Evolutionary conservation across 2,797 vertebrate genomes (phyloP).

Genomic region (Cottoperca gobio): DNA sequence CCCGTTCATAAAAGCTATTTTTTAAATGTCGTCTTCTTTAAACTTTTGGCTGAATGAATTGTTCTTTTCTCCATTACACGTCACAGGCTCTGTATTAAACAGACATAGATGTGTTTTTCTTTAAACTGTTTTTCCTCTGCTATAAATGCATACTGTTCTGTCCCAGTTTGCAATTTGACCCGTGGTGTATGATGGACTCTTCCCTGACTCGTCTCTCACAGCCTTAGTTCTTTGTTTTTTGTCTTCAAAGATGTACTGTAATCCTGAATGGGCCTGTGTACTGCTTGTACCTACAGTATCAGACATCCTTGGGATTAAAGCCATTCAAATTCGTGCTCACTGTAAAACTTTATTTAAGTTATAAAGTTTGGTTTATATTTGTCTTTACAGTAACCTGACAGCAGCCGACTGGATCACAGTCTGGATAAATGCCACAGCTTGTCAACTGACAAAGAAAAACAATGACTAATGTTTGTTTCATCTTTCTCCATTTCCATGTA

Average conservation of each 20-base stretch:
- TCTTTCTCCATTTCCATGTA: conserved; percentile 42
- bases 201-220: not conserved
- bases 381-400: conserved; percentile 6
- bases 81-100: not conserved
- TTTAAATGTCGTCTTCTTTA: not conserved
- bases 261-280: not conserved
- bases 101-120: not conserved
- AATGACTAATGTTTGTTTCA: conserved; percentile 47
- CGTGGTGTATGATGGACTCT: not conserved
- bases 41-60: not conserved
- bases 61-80: not conserved
- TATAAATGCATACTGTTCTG: not conserved
- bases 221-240: not conserved
- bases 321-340: not conserved
- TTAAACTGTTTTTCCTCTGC: not conserved
- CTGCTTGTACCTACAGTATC: not conserved
- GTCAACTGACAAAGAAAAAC: conserved; percentile 39
- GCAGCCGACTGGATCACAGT: not conserved
- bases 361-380: conserved; percentile 2
- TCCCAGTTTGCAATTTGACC: not conserved
- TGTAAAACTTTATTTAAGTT: not conserved
- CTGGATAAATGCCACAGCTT: conserved; percentile 31
- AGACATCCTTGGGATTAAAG: not conserved
- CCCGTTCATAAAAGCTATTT: not conserved
- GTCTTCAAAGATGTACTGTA: conserved; percentile 5